Evolutionary conservation across 2,888 invertebrate species (phyloP).

Genomic region (Lomographa bimaculata): DNA sequence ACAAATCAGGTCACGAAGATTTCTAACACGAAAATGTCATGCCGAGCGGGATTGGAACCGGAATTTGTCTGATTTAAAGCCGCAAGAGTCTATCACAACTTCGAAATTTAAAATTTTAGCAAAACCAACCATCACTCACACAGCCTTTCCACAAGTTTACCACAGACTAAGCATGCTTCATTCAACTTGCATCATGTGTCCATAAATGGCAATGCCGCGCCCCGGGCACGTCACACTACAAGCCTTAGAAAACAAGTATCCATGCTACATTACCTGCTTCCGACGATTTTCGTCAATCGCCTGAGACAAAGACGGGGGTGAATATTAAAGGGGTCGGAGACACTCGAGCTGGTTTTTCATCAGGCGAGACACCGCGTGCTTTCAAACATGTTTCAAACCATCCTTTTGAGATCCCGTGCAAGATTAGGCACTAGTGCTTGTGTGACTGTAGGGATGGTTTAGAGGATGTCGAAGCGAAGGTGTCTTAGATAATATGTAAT

Average conservation of each 20-base stretch:
- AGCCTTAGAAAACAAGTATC: too few species aligned
- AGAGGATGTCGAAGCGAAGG: neutral
- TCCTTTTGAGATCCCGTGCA: constrained; percentile 78
- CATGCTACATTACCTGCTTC: too few species aligned
- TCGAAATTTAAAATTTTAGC: too few species aligned
- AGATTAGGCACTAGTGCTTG: constrained; percentile 81
- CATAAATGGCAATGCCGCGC: constrained; percentile 53
- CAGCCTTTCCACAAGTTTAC: too few species aligned
- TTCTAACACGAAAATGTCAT: too few species aligned
- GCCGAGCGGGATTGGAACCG: too few species aligned
- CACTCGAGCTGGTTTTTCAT: constrained; percentile 77
- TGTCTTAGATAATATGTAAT: neutral
- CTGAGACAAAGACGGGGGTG: constrained; percentile 72
- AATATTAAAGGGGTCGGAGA: constrained; percentile 72
- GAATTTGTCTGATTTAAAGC: too few species aligned
- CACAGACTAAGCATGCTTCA: too few species aligned
- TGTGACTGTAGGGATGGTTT: constrained; percentile 51
- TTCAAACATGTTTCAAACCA: constrained; percentile 73
- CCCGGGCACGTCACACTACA: constrained; percentile 39
- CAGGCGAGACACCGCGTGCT: constrained; percentile 70
- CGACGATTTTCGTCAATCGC: constrained; percentile 80
- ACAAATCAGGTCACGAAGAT: too few species aligned
- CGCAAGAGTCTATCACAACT: too few species aligned
- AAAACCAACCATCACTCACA: too few species aligned
- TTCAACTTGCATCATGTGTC: constrained; percentile 34